Evolutionary conservation across 2,888 invertebrate genomes (phyloP), one percentile per base, ranked within the genome.

Genomic region (Nysson spinosus): DNA sequence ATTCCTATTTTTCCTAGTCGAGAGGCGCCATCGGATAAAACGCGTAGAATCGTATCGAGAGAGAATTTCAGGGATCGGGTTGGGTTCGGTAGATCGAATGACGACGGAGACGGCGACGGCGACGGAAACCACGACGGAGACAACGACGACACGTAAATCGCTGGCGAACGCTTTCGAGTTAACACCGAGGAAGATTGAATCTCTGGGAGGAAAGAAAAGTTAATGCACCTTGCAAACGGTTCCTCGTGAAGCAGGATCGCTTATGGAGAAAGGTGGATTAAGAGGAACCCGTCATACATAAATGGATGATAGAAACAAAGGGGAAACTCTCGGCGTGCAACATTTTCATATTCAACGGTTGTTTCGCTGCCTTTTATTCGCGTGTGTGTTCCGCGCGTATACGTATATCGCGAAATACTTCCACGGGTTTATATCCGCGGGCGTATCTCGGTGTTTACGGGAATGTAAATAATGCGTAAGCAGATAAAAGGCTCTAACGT

Each of bases 401-500:
- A 26, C 26, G 26, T 26, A 26, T 28, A 39, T 5, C 14, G 43
- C 17, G 16, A 20, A n/a, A 7, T 50, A 44, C n/a, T n/a, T n/a
- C n/a, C 22, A 43, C 46, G 32, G 20, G 49, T 44, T 47, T 28
- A 11, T 43, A 37, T 49, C 32, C 55, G 30, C 14, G 35, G 11
- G 28, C 17, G 54, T 16, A 32, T 17, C 28, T 34, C 22, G 43
- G 42, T 60, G 55, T 55, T 47, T 7, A 51, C 55, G 19, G 50
- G 57, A 49, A 68, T 63, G 50, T 50, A 69, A 69, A 69, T 69
- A 67, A 69, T 67, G 54, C 68, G 50, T 56, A 57, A 67, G 62
- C 68, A 58, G 69, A 54, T 62, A 67, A 67, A 69, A 67, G 67
- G 49, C 62, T 46, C 32, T 20, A 47, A 34, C 28, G 50, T 43